Evolutionary conservation across 2,888 invertebrate genomes (phyloP).

Genomic region (Lottia gigantea): DNA sequence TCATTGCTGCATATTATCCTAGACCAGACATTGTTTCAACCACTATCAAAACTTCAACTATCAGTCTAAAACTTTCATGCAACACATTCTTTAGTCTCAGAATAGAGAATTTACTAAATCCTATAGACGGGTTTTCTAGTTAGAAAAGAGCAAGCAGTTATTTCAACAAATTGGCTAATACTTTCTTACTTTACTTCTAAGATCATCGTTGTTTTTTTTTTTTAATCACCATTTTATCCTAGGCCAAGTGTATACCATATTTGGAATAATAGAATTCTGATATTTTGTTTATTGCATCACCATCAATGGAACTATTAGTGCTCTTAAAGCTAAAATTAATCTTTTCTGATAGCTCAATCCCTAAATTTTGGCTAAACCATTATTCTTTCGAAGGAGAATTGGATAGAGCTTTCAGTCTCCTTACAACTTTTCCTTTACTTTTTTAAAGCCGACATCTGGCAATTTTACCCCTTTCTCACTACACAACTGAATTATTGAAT

Average conservation of each 20-base stretch:
- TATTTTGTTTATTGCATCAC: background rate
- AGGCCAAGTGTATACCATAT: background rate
- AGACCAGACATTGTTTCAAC: background rate
- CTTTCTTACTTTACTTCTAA: background rate
- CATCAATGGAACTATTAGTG: background rate
- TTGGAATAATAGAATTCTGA: background rate
- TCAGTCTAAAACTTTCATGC: conserved; percentile 12
- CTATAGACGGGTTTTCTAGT: background rate
- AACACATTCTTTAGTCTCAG: conserved; percentile 3
- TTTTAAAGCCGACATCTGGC: background rate
- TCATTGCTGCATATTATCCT: background rate
- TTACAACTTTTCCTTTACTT: background rate
- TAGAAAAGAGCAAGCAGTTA: background rate
- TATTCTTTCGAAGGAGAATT: background rate
- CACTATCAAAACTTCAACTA: background rate
- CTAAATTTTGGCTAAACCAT: background rate
- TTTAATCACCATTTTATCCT: background rate
- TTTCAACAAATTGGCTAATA: background rate
- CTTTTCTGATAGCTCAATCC: background rate
- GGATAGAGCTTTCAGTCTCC: background rate
- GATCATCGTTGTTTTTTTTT: background rate
- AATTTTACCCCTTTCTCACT: too few relatives aligned
- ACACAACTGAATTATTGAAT: too few relatives aligned
- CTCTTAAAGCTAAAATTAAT: background rate
- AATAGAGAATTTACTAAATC: background rate